Base-by-base conservation (phyloP, 1,140 invertebrate genomes). In the Eupristina koningsbergeri region DNA sequence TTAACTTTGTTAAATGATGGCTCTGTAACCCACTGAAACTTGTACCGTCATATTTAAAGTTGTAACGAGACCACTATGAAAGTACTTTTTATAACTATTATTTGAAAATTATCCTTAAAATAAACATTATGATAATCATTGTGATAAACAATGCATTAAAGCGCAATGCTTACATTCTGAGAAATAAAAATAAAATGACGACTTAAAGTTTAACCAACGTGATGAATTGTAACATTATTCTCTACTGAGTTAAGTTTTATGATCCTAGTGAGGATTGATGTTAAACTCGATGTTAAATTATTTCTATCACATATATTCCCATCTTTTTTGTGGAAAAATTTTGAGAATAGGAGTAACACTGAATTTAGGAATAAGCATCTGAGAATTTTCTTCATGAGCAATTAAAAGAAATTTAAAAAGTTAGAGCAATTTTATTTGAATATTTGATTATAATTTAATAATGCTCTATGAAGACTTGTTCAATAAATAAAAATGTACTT, bases 1-100 rank as follows among this genome's bases (percentile, higher is more conserved):
- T 77, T 39, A 61, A 29, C 31, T 75, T 75, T 31, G 73, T 75
- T 26, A 53, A 75, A 75, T 75, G 41, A 75, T 34, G 73, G 50
- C 50, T 31, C 8, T 19, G 29, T 26, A 3, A 19, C 15, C 13
- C 29, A 50, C 41, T 75, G 29, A 0, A 76, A 58, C 5, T 61
- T 39, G 6, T 15, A 13, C 34, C 47, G 31, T 39, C 34, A 76
- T 61, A 76, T 76, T n/a, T 15, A 53, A 75, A 53, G n/a, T 53
- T 50, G 41, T 75, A 75, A 29, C 29, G 73, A 75, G 50, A 17
- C 50, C 31, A 47, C 29, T 50, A 45, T 29, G 73, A 75, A 50
- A 75, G 11, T 53, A 26, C 39, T 17, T 53, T 75, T n/a, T 75
- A 75, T 45, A 75, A 75, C 13, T 75, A 29, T 75, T 50, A 41